Evolutionary conservation across 2,113 vertebrate genomes (phyloP).

Genomic region (Heteronetta atricapilla): DNA sequence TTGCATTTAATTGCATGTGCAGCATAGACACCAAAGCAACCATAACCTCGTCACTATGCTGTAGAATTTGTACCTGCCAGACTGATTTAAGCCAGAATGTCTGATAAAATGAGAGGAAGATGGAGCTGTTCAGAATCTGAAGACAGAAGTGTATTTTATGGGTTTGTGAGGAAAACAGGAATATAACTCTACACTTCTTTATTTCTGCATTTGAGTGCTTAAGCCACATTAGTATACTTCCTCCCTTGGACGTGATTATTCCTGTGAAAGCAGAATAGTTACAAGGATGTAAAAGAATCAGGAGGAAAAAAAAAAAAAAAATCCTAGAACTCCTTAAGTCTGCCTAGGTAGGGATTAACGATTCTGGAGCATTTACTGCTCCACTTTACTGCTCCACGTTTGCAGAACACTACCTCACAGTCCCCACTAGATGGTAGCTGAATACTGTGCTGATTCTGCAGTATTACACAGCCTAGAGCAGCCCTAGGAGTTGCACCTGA

Average conservation of each 20-base stretch:
- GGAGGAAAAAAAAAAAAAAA: neutral
- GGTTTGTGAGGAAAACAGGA: neutral
- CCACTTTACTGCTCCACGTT: neutral
- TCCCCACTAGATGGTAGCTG: slow-evolving; percentile 61
- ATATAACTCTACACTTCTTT: neutral
- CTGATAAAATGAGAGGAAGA: neutral
- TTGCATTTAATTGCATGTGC: neutral
- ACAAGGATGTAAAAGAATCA: rapidly evolving
- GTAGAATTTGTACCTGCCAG: neutral
- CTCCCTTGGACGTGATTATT: neutral
- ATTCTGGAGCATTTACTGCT: neutral
- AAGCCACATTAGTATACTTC: neutral
- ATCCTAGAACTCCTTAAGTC: neutral
- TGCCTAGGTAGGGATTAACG: neutral
- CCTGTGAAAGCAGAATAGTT: neutral
- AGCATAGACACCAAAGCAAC: neutral
- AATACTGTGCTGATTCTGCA: neutral
- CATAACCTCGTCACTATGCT: neutral
- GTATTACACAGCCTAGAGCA: rapidly evolving
- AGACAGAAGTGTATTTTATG: rapidly evolving
- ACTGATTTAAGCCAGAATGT: neutral
- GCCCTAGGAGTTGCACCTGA: neutral
- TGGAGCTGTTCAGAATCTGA: neutral
- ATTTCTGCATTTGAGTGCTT: neutral
- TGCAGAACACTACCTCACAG: neutral